Conservation (phyloP, 2,797 vertebrate genomes). For the Rhadinocentrus ornatus region DNA sequence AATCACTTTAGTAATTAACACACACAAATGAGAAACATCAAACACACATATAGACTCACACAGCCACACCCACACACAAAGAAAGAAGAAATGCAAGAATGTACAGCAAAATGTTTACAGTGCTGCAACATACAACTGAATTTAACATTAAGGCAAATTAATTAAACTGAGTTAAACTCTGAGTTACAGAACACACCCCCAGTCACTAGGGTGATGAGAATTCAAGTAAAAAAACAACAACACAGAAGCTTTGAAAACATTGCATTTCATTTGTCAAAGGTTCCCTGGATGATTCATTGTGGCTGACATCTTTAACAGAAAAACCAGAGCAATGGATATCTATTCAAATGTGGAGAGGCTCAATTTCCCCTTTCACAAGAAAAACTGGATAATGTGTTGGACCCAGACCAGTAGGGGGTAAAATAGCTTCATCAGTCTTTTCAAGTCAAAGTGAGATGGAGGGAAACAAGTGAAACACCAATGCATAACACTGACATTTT, state of each 20-base stretch:
- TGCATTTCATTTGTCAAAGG: constrained; percentile 58
- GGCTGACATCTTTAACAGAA: constrained; percentile 64
- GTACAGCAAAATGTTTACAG: neutral
- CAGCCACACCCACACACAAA: neutral
- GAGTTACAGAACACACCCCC: constrained; percentile 2
- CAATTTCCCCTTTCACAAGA: constrained; percentile 69
- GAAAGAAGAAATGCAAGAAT: neutral
- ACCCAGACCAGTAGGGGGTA: constrained; percentile 73
- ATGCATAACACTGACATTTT: constrained; percentile 99
- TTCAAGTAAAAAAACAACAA: constrained; percentile 22
- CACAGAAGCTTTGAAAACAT: constrained; percentile 49
- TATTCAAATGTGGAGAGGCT: constrained; percentile 71
- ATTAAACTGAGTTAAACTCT: constrained; percentile 21
- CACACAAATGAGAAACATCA: neutral
- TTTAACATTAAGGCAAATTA: neutral
- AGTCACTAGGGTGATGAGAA: constrained; percentile 29
- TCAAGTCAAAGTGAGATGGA: constrained; percentile 66
- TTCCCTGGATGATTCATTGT: constrained; percentile 67
- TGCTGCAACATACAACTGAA: neutral
- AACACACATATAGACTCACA: neutral
- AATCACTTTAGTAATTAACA: neutral
- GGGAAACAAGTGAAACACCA: constrained; percentile 83
- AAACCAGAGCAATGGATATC: constrained; percentile 71
- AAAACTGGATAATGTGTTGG: constrained; percentile 73
- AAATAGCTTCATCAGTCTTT: constrained; percentile 78